These are phyloP conservation scores for Teleopsis dalmanni DNA, from an alignment of 1,140 invertebrate genomes.

Conservation along the genomic window DNA sequence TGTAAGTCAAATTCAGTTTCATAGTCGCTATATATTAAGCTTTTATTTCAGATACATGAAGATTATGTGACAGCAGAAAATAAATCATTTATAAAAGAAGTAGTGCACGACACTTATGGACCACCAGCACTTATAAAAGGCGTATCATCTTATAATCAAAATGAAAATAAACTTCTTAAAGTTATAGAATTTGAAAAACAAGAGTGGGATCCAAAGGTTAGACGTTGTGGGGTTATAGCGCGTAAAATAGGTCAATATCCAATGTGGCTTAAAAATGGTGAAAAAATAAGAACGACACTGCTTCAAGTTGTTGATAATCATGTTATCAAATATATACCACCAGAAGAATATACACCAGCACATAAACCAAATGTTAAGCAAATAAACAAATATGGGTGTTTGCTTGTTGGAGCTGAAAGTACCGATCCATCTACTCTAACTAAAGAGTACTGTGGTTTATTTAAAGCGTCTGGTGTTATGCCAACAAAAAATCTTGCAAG, in stretches of 20 bases:
- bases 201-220: conserved; percentile 57
- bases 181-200: conserved; percentile 50
- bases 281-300: conserved; percentile 68
- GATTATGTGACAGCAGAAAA: conserved; percentile 74
- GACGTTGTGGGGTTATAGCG: conserved; percentile 78
- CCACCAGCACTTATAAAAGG: conserved; percentile 43
- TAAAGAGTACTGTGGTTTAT: conserved; percentile 82
- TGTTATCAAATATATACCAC: conserved; percentile 84
- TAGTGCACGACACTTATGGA: conserved; percentile 59
- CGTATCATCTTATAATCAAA: conserved; percentile 42
- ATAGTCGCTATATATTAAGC: not conserved
- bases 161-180: conserved; percentile 49
- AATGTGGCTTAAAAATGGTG: conserved; percentile 84
- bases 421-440: conserved; percentile 80
- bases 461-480: conserved; percentile 76
- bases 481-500: conserved; percentile 77
- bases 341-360: conserved; percentile 64
- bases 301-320: conserved; percentile 93
- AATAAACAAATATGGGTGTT: conserved; percentile 55
- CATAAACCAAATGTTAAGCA: conserved; percentile 42
- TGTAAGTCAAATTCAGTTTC: conserved; percentile 38
- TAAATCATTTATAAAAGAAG: conserved; percentile 71
- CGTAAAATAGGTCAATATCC: conserved; percentile 90
- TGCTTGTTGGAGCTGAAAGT: conserved; percentile 85
- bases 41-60: conserved; percentile 51